These are phyloP conservation scores for Muscina levida DNA, from an alignment of 2,888 invertebrate genomes.

Conservation along the genomic window DNA sequence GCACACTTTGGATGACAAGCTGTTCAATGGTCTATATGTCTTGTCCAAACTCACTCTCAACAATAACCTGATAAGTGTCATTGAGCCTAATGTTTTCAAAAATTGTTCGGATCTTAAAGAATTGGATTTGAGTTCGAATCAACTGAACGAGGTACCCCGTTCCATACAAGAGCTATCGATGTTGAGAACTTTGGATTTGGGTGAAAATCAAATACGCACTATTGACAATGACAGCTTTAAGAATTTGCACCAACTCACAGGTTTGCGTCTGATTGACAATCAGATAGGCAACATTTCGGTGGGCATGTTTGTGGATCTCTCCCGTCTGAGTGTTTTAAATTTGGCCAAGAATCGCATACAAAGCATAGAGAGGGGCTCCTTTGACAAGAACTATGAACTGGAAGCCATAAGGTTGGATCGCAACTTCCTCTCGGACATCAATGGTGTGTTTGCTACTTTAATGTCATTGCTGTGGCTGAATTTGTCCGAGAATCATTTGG, in stretches of 20 bases:
- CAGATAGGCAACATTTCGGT: constrained; percentile 91
- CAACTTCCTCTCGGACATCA: constrained; percentile 93
- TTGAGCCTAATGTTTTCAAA: constrained; percentile 90
- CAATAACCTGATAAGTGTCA: constrained; percentile 89
- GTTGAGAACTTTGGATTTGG: constrained; percentile 92
- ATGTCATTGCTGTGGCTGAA: constrained; percentile 92
- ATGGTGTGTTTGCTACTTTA: constrained; percentile 92
- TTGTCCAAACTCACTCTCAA: constrained; percentile 91
- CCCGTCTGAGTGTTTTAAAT: constrained; percentile 91
- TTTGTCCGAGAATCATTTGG: constrained; percentile 93
- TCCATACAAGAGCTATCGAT: constrained; percentile 90
- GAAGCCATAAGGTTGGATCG: constrained; percentile 94
- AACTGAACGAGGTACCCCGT: constrained; percentile 89
- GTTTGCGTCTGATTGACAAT: constrained; percentile 93
- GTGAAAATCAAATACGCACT: constrained; percentile 92
- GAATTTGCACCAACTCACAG: constrained; percentile 92
- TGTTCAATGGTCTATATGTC: constrained; percentile 92
- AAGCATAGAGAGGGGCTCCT: constrained; percentile 91
- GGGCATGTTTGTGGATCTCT: constrained; percentile 93
- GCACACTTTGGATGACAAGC: constrained; percentile 88
- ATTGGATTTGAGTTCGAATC: constrained; percentile 93
- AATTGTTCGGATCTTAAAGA: constrained; percentile 94
- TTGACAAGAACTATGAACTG: constrained; percentile 89
- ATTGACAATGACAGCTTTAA: constrained; percentile 91
- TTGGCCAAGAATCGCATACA: constrained; percentile 94